These are phyloP conservation scores for Chloroceryle aenea DNA, from an alignment of 2,113 vertebrate genomes.

Conservation along the genomic window DNA sequence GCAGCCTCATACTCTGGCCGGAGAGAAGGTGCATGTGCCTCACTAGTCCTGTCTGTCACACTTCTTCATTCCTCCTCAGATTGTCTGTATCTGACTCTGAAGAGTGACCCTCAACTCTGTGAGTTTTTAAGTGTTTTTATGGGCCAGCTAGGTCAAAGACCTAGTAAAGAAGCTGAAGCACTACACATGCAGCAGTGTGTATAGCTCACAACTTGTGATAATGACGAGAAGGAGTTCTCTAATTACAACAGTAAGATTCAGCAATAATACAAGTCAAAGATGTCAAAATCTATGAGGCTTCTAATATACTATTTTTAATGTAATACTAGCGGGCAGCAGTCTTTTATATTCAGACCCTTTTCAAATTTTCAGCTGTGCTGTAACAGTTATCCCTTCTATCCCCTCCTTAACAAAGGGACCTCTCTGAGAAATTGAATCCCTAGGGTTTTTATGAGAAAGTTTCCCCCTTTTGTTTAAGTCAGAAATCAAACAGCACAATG, in stretches of 20 bases:
- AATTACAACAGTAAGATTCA: not conserved
- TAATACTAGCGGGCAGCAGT: not conserved
- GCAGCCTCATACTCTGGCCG: not conserved
- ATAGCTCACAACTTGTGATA: not conserved
- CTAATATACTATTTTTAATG: not conserved
- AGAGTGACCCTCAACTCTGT: not conserved
- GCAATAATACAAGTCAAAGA: not conserved
- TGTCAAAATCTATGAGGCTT: not conserved
- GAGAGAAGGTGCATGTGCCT: not conserved
- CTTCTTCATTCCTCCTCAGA: not conserved
- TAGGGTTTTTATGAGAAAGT: not conserved
- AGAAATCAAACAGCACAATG: not conserved
- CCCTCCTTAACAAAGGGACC: not conserved
- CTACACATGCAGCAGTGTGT: accelerated
- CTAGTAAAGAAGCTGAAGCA: not conserved
- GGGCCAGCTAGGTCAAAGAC: not conserved
- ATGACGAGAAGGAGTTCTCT: not conserved
- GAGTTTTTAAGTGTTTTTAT: not conserved
- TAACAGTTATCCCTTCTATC: not conserved
- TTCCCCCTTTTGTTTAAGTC: not conserved
- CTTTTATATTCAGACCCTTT: not conserved
- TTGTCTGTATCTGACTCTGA: not conserved
- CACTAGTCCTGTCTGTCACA: not conserved
- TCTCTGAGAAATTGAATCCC: not conserved
- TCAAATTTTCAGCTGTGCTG: not conserved